Conservation (phyloP, 2,797 vertebrate species). For the Xenopus petersii region DNA sequence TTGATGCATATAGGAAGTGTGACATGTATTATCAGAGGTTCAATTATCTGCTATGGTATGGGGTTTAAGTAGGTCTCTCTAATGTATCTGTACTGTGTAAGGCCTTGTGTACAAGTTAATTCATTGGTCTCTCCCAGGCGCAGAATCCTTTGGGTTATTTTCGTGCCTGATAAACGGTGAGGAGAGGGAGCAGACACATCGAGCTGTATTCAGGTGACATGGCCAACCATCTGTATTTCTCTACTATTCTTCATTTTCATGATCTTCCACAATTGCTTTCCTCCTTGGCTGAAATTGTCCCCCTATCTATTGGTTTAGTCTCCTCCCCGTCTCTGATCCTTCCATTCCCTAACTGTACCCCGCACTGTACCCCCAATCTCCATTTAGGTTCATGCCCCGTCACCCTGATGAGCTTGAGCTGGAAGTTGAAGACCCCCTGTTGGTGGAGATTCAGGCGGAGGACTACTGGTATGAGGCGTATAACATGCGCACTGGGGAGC, state of each 20-base stretch:
- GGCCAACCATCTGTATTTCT: too few species aligned
- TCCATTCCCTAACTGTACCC: too few species aligned
- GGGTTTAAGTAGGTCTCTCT: neutral
- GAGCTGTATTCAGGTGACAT: constrained; percentile 89
- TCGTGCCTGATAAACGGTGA: constrained; percentile 90
- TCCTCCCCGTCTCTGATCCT: neutral
- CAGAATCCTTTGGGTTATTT: constrained; percentile 90
- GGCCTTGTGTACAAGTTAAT: too few species aligned
- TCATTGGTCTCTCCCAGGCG: constrained; percentile 64
- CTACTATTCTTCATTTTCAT: neutral
- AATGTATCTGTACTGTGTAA: too few species aligned
- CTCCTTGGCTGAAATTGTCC: too few species aligned
- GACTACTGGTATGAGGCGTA: constrained; percentile 96
- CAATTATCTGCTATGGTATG: too few species aligned
- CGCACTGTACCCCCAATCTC: neutral
- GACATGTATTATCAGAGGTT: too few species aligned
- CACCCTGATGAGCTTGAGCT: constrained; percentile 92
- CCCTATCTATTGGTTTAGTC: neutral
- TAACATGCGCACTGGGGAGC: constrained; percentile 90
- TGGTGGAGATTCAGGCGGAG: constrained; percentile 91
- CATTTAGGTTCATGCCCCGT: constrained; percentile 87
- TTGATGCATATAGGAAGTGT: too few species aligned
- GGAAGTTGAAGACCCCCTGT: constrained; percentile 90
- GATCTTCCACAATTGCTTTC: too few species aligned
- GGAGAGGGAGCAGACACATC: constrained; percentile 89